phyloP scores from a whole-genome alignment of 2,888 invertebrate species.

The Tipula vernalis region DNA sequence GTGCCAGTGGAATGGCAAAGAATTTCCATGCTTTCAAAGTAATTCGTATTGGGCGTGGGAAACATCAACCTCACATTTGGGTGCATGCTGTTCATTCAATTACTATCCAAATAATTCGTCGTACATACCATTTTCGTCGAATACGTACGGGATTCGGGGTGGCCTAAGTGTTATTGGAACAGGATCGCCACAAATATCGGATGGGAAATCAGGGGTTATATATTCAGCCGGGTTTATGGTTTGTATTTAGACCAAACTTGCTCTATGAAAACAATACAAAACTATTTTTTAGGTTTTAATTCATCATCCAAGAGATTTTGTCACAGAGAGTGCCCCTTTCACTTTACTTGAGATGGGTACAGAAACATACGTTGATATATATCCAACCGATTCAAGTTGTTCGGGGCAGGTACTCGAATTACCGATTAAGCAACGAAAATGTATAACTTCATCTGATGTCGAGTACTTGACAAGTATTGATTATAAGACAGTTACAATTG shows the following conservation, averaged over 20 bases:
- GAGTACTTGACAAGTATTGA: not conserved
- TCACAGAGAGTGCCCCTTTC: slow-evolving; percentile 29
- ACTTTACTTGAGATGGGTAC: slow-evolving; percentile 29
- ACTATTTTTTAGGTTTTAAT: slow-evolving; percentile 19
- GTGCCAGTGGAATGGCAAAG: slow-evolving; percentile 30
- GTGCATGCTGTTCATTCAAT: slow-evolving; percentile 34
- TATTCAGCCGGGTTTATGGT: slow-evolving; percentile 31
- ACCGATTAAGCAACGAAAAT: slow-evolving; percentile 28
- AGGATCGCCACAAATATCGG: slow-evolving; percentile 17
- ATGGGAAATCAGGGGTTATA: slow-evolving; percentile 28
- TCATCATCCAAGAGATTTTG: slow-evolving; percentile 33
- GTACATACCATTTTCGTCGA: slow-evolving; percentile 30
- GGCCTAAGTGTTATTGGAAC: slow-evolving; percentile 29
- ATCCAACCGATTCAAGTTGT: slow-evolving; percentile 30
- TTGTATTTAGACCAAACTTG: not conserved
- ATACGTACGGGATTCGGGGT: slow-evolving; percentile 31
- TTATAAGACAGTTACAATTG: slow-evolving; percentile 15
- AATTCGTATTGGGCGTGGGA: slow-evolving; percentile 30
- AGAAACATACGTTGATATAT: slow-evolving; percentile 32
- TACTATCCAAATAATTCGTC: slow-evolving; percentile 31
- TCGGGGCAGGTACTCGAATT: slow-evolving; percentile 30
- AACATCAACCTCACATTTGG: slow-evolving; percentile 29
- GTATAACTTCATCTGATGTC: slow-evolving; percentile 27
- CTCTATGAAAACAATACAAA: not conserved
- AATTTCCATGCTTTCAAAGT: slow-evolving; percentile 29